Evolutionary conservation across 2,797 vertebrate species (phyloP).

Genomic region (Micrastur ruficollis): DNA sequence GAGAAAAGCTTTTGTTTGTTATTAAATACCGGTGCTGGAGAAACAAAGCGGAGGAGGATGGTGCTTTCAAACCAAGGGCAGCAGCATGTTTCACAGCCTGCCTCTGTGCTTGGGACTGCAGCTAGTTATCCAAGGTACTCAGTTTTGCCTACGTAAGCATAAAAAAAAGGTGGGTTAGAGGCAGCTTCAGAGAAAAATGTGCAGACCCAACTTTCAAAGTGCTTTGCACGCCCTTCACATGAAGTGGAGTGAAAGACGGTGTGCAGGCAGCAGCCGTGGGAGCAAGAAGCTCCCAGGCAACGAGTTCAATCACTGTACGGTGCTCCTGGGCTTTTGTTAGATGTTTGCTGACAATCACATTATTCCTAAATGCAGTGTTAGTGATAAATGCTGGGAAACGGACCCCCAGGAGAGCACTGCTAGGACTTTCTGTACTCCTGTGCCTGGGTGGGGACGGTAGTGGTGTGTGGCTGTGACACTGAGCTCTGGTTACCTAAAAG

Average conservation of each 20-base stretch:
- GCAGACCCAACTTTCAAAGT: not conserved
- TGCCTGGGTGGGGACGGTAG: not conserved
- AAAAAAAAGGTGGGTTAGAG: not conserved
- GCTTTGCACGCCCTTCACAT: not conserved
- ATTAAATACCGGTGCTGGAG: not conserved
- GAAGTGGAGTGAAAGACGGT: not conserved
- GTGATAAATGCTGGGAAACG: slow-evolving; percentile 1
- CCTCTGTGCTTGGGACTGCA: not conserved
- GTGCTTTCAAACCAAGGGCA: not conserved
- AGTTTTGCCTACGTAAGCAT: not conserved
- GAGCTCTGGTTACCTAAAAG: not conserved
- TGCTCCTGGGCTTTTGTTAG: not conserved
- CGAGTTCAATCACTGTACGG: rapidly evolving
- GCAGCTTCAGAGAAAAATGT: not conserved
- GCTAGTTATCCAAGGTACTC: not conserved
- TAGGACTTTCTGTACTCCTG: not conserved
- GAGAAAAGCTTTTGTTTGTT: not conserved
- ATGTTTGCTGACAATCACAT: not conserved
- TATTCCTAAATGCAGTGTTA: not conserved
- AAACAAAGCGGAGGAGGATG: not conserved
- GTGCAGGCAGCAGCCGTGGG: not conserved
- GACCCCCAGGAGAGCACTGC: not conserved
- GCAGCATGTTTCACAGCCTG: not conserved
- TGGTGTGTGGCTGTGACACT: not conserved
- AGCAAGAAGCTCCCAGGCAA: not conserved